Evolutionary conservation across 2,888 invertebrate genomes (phyloP), one percentile per base, ranked within the genome.

Genomic region (Orthonychiurus folsomi): DNA sequence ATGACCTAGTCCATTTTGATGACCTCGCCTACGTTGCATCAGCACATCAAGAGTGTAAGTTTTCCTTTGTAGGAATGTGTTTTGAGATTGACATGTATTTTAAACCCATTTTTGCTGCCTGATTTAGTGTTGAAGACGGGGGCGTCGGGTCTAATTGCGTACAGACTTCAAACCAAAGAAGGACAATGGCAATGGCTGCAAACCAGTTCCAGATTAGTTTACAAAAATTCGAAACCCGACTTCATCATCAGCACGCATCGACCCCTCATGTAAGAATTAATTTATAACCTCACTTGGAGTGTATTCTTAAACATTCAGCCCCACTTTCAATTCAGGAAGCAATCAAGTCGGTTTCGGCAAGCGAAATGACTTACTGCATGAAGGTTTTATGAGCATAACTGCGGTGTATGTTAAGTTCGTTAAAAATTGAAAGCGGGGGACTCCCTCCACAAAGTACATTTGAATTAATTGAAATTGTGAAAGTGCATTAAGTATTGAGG

Each of bases 211-310:
- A 84, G 97, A 71, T 85, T 99, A 72, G 94, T 97, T 73, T 99
- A 97, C 81, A 99, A 99, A 80, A 99, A 97, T 79, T 96, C 96
- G 69, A 99, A 99, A 78, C 96, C 97, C 0, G 99, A 99, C 78
- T 96, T 96, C 78, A 95, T 99, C 69, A 95, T 97, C 74, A 93
- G 95, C 79, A 99, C 97, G 53, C 99, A 99, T 80, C 84, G 99
- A 69, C 94, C 97, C 66, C 84, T 99, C 56, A 97, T 97, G 99
- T 94, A 79, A 85, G 88, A 56, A 27, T 55, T 47, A 20, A 52
- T 21, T 5, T 12, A 9, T 52, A 23, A 52, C 5, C 52, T 37
- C 37, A n/a, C n/a, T n/a, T n/a, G n/a, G n/a, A n/a, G n/a, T n/a
- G n/a, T n/a, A n/a, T n/a, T n/a, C n/a, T n/a, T n/a, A n/a, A n/a